Base-by-base conservation (phyloP, 2,888 invertebrate genomes). In the Aricia artaxerxes region DNA sequence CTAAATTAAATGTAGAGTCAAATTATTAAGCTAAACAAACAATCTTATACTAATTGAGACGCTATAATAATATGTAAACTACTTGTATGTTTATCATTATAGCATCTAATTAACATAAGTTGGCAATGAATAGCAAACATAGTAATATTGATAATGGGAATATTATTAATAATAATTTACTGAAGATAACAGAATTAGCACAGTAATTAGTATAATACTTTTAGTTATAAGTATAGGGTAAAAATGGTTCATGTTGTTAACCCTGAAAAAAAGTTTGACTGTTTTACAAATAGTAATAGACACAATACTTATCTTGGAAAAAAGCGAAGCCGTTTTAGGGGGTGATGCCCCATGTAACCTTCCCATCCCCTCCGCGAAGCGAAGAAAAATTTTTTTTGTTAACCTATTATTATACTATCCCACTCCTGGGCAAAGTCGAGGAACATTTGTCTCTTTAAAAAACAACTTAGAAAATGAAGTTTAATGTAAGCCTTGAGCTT, bases 21-120 rank as follows among this genome's bases (percentile, higher is more conserved):
- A 31, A 11, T 61, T 7, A 61, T n/a, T n/a, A 11, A 69, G 11
- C 9, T 11, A 69, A 69, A 69, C 69, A 69, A 13, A 69, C 69
- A 35, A 69, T 69, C 69, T 38, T 16, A 69, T 24, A 38, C 31
- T 49, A 49, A 75, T 44, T 44, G 44, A 49, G 75, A 24, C 44
- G 11, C 31, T 31, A 31, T 75, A 31, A 49, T 75, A 31, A 11
- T 75, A 75, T 75, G 49, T 75, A 75, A 75, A 44, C 31, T 69
- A 49, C 24, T 73, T 73, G 49, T 44, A 44, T 75, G 44, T 75
- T 69, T 75, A 75, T 75, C 44, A 75, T 49, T 24, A 49, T 49
- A 49, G 35, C 49, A 49, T 75, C 44, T 75, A 35, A 49, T 75
- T 75, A 49, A 44, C 75, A 75, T 75, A 75, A 40, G 44, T 24